Percentiles rank a stretch among this genome's conserved stretches.
Conservation (phyloP, 2,888 invertebrate species). For the Osmoderma eremita region DNA sequence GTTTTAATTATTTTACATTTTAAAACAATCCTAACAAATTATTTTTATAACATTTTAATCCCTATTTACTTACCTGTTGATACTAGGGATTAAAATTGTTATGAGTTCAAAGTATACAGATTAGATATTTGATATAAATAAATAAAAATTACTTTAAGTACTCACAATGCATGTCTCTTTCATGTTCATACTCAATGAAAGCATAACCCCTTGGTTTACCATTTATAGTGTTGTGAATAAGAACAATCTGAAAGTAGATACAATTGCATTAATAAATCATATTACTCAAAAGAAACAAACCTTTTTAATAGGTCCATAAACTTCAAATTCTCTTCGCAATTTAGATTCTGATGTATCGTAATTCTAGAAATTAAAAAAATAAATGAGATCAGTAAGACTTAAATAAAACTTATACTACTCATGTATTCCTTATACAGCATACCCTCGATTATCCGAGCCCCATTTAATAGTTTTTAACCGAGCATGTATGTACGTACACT, state of each 20-base stretch:
- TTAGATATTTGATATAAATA: slow-evolving; percentile 9
- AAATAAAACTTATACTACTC: no score
- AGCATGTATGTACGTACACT: no score
- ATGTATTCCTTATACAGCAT: no score
- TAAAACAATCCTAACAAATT: neutral
- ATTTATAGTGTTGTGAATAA: slow-evolving; percentile 86
- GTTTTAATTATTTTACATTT: neutral
- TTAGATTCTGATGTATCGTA: slow-evolving; percentile 99
- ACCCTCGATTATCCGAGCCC: no score
- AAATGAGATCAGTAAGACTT: slow-evolving; percentile 1
- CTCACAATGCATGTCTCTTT: slow-evolving; percentile 99
- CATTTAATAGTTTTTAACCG: no score
- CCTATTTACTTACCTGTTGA: slow-evolving; percentile 21
- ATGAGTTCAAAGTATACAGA: slow-evolving; percentile 43
- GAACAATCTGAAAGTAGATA: slow-evolving; percentile 76
- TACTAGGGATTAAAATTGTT: slow-evolving; percentile 34
- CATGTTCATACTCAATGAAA: slow-evolving; percentile 99
- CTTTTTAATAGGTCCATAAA: slow-evolving; percentile 97
- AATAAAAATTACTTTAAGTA: slow-evolving; percentile 59
- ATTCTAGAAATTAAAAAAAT: slow-evolving; percentile 74
- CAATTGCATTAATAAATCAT: slow-evolving; percentile 11
- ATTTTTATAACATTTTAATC: slow-evolving; percentile 21
- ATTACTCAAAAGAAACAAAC: slow-evolving; percentile 63
- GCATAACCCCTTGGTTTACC: slow-evolving; percentile 98
- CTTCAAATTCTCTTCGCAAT: slow-evolving; percentile 95